A percentile compares a stretch with the other conserved stretches of the same genome.
phyloP scores from a whole-genome alignment of 2,113 vertebrate species.

The Aramus guarauna region DNA sequence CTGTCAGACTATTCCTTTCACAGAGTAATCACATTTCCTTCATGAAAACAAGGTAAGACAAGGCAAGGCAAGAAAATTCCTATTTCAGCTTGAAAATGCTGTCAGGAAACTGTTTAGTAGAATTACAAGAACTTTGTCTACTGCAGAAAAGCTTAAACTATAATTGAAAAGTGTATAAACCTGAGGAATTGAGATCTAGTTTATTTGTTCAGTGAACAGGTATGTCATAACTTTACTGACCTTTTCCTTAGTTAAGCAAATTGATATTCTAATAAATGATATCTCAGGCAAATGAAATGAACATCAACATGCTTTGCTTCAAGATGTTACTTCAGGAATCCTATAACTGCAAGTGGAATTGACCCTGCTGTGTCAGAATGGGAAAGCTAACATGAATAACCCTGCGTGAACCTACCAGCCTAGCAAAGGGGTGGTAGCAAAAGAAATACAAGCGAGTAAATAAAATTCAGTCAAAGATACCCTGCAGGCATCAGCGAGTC shows the following conservation, averaged over 20 bases:
- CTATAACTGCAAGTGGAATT: background rate
- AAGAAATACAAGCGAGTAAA: background rate
- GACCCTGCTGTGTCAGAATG: background rate
- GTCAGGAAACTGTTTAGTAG: background rate
- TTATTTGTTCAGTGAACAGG: background rate
- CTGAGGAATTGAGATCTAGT: background rate
- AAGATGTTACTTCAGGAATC: background rate
- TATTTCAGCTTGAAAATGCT: background rate
- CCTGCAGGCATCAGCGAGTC: background rate
- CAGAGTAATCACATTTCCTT: background rate
- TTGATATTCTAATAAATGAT: background rate
- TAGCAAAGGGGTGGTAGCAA: background rate
- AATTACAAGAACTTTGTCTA: background rate
- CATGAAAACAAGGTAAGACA: background rate
- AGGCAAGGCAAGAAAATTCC: background rate
- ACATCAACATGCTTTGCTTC: background rate
- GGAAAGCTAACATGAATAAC: background rate
- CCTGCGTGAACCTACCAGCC: background rate
- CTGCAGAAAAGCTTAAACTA: background rate
- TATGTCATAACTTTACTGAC: background rate
- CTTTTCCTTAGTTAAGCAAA: background rate
- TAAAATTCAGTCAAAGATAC: background rate
- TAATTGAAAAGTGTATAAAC: background rate
- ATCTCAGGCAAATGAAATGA: background rate
- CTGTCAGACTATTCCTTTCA: background rate